Evolutionary conservation across 2,797 vertebrate genomes (phyloP), one percentile per base, ranked within the genome.

Genomic region (Acipenser transmontanus): DNA sequence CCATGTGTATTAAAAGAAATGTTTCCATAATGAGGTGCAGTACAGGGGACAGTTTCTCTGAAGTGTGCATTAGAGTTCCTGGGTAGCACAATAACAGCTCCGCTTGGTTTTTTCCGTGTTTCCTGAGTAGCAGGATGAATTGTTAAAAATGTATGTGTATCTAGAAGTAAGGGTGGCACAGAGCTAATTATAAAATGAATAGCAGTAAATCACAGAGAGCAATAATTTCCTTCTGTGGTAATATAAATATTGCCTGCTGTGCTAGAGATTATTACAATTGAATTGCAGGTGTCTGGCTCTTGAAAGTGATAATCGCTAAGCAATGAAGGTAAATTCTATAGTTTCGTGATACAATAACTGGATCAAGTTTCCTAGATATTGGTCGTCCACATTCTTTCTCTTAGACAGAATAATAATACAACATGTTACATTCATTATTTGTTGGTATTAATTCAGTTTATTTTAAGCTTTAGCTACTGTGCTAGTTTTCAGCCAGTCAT

Each of bases 221-320:
- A 71, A 47, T 64, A 81, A 72, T 80, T 77, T 79, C 82, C 84
- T 80, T 83, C 82, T 85, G 85, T 79, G 86, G 88, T 82, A 85
- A 86, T 85, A 77, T 76, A 85, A 76, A 78, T 73, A 72, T 80
- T 77, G 75, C 86, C 79, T 51, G 75, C 78, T 81, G 84, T 49
- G 82, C 67, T 68, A 71, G 77, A 72, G 80, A 79, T 79, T 81
- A 81, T 82, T 80, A 78, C 76, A 75, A 77, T 82, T 76, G 78
- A 71, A 78, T 71, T 77, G 79, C 72, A 84, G 82, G 82, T 84
- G 84, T 77, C 80, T 75, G 78, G 72, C 79, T 80, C 78, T 82
- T 82, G 84, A 82, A 83, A 83, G 77, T 71, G 59, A 65, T 84
- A 84, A 85, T 84, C 83, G 82, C 81, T 78, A 61, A 49, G 76